Percentiles rank a stretch among this genome's conserved stretches.
Evolutionary conservation across 2,113 vertebrate genomes (phyloP).

Genomic region (Ceyx melanurus): DNA sequence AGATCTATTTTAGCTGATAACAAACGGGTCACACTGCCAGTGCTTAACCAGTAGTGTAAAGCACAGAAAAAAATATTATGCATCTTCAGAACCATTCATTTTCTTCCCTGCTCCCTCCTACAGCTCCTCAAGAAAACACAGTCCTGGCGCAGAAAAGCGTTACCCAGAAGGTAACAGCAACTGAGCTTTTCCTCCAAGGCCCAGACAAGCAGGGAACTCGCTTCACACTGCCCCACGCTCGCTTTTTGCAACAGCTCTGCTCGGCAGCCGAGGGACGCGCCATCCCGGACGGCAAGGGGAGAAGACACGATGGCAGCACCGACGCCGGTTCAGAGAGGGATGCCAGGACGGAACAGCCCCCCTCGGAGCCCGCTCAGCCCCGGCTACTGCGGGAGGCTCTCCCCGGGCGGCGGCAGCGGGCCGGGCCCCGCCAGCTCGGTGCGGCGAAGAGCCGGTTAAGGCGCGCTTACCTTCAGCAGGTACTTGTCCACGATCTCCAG

Average conservation of each 20-base stretch:
- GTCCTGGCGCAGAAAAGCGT: accelerated
- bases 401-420: neutral
- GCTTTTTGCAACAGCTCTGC: accelerated
- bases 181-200: accelerated
- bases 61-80: accelerated
- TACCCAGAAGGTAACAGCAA: accelerated
- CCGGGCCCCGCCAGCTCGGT: too few species aligned
- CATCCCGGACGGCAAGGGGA: too few species aligned
- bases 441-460: too few species aligned
- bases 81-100: accelerated
- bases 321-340: neutral
- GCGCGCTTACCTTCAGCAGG: constrained; percentile 88
- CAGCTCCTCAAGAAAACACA: accelerated
- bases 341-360: neutral
- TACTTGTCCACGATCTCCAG: constrained; percentile 96
- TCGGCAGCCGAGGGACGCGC: neutral
- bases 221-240: accelerated
- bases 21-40: accelerated
- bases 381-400: neutral
- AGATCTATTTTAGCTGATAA: neutral
- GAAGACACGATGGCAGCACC: neutral
- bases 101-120: neutral
- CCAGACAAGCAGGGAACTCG: accelerated
- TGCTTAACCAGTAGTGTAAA: accelerated
- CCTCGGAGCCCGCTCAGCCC: neutral